Evolutionary conservation across 2,797 vertebrate species (phyloP).

Genomic region (Limnodromus scolopaceus): DNA sequence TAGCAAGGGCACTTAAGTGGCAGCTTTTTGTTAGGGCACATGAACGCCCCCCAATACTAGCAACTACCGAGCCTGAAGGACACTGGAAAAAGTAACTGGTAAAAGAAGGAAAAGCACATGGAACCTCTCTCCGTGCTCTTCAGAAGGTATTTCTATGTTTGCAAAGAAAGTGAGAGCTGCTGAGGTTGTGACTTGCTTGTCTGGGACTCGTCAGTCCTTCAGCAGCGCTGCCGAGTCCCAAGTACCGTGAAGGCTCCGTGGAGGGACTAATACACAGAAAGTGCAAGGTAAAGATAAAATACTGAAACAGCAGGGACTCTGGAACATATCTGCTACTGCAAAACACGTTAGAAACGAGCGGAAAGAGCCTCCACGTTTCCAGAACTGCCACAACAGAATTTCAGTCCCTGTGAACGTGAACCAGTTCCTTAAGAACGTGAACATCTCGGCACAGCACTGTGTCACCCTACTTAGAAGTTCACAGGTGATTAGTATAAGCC

Average conservation of each 20-base stretch:
- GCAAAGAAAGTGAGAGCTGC: background rate
- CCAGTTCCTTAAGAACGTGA: background rate
- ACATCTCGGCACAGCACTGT: background rate
- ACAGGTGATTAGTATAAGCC: constrained; percentile 45
- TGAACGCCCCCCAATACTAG: background rate
- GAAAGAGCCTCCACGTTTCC: background rate
- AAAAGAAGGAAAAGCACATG: background rate
- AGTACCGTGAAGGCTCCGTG: accelerated
- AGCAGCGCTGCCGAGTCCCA: accelerated
- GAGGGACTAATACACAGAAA: background rate
- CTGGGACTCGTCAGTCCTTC: background rate
- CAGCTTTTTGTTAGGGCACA: background rate
- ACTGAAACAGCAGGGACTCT: background rate
- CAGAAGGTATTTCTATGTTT: accelerated
- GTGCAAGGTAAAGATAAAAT: background rate
- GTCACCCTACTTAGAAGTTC: constrained; percentile 30
- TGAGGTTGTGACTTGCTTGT: background rate
- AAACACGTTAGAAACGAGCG: accelerated
- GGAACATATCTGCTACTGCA: background rate
- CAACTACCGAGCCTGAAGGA: background rate
- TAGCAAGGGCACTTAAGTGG: background rate
- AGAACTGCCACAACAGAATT: background rate
- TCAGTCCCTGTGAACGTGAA: background rate
- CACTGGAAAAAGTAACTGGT: background rate
- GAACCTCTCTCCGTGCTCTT: background rate